A percentile compares a stretch with the other conserved stretches of the same genome.
Conservation (phyloP, 2,797 vertebrate species). For the Arrhamphus sclerolepis region DNA sequence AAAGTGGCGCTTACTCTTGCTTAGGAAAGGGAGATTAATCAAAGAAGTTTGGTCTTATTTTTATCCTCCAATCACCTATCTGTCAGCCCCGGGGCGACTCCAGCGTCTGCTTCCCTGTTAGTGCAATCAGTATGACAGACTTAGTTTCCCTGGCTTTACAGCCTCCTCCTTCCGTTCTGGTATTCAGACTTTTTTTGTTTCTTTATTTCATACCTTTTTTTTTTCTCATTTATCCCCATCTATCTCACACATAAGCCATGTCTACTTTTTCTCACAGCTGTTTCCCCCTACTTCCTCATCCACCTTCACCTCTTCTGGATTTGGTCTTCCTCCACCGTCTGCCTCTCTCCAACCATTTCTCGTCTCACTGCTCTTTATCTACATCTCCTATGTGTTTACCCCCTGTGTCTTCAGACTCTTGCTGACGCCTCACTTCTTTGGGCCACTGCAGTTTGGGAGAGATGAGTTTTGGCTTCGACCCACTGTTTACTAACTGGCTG, state of each 20-base stretch:
- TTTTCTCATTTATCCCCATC: too few species aligned
- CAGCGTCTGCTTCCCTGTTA: slow-evolving; percentile 1
- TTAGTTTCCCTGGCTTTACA: neutral
- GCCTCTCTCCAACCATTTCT: slow-evolving; percentile 2
- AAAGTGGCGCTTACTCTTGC: neutral
- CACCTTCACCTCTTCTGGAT: neutral
- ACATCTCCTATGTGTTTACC: slow-evolving; percentile 15
- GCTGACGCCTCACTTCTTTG: slow-evolving; percentile 55
- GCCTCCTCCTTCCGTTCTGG: slow-evolving; percentile 3
- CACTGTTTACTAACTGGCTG: slow-evolving; percentile 47
- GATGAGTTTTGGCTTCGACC: slow-evolving; percentile 44
- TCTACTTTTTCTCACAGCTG: neutral
- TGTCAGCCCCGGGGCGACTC: slow-evolving; percentile 7
- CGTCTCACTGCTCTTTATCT: neutral
- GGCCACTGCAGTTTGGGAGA: slow-evolving; percentile 27
- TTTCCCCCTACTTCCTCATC: neutral
- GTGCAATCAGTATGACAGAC: slow-evolving; percentile 13
- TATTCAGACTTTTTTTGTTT: neutral
- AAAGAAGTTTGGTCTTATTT: slow-evolving; percentile 26
- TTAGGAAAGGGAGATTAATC: slow-evolving; percentile 20
- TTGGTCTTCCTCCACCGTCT: neutral
- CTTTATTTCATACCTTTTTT: neutral
- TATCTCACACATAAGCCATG: too few species aligned
- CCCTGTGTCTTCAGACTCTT: slow-evolving; percentile 31
- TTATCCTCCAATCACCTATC: slow-evolving; percentile 14